Conservation (phyloP, 2,888 invertebrate species). For the Lacanobia wlatinum region DNA sequence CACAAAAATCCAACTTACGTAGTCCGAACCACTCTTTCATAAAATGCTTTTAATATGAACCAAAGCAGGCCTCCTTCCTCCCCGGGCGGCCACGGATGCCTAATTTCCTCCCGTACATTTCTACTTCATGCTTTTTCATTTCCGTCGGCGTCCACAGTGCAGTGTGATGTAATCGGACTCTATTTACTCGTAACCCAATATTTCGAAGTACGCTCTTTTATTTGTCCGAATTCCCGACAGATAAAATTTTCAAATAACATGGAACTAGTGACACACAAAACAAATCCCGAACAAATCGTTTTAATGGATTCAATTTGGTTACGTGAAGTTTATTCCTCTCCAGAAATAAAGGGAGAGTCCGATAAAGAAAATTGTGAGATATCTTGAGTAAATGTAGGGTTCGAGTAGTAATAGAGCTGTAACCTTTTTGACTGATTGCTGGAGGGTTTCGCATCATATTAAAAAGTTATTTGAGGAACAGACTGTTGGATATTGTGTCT, state of each 20-base stretch:
- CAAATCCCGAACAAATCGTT: constrained; percentile 41
- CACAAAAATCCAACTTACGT: too few species aligned
- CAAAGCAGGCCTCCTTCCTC: not conserved
- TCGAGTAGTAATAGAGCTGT: constrained; percentile 34
- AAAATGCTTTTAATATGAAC: constrained; percentile 28
- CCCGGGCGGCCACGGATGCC: constrained; percentile 6
- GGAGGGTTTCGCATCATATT: constrained; percentile 10
- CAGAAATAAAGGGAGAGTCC: constrained; percentile 19
- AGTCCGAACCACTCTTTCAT: not conserved
- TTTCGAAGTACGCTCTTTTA: constrained; percentile 20
- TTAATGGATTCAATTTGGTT: constrained; percentile 52
- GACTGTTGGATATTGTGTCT: not conserved
- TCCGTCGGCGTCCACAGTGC: constrained; percentile 43
- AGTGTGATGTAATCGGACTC: constrained; percentile 36
- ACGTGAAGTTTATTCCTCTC: constrained; percentile 42
- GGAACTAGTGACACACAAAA: constrained; percentile 32
- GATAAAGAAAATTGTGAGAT: constrained; percentile 42
- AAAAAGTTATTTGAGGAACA: constrained; percentile 19
- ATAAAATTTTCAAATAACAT: constrained; percentile 27
- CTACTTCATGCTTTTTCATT: constrained; percentile 48
- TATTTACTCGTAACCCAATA: constrained; percentile 32
- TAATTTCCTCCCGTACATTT: constrained; percentile 48
- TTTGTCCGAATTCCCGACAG: constrained; percentile 10
- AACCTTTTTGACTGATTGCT: constrained; percentile 36
- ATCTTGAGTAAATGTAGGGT: constrained; percentile 38